Conservation (phyloP, 1,140 invertebrate genomes). For the Brachionus paranguensis region DNA sequence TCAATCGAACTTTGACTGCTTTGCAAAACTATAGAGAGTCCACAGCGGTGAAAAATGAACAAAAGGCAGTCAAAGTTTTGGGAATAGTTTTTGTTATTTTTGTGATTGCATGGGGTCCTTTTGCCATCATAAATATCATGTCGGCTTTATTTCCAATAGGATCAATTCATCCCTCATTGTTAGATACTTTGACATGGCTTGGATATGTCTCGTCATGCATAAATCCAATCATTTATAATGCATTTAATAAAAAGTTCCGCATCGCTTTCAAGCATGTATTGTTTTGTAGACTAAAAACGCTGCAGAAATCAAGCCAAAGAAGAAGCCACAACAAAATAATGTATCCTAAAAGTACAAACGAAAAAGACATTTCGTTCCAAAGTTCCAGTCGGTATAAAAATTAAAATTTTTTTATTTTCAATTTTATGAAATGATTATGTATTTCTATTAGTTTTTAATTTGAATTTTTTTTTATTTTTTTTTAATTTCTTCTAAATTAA, state of each 20-base stretch:
- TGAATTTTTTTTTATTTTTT: background rate
- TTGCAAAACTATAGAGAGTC: background rate
- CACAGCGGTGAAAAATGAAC: slow-evolving; percentile 25
- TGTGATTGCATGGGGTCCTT: slow-evolving; percentile 37
- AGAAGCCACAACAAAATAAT: background rate
- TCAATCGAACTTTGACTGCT: background rate
- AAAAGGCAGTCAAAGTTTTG: slow-evolving; percentile 39
- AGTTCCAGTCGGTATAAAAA: background rate
- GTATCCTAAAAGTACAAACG: background rate
- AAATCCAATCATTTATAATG: slow-evolving; percentile 32
- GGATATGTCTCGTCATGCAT: slow-evolving; percentile 25
- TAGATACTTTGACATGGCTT: slow-evolving; percentile 16
- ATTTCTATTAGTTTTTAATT: background rate
- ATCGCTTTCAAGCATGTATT: slow-evolving; percentile 1
- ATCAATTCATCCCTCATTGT: background rate
- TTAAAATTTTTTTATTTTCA: background rate
- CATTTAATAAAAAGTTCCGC: slow-evolving; percentile 32
- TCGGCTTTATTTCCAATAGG: background rate
- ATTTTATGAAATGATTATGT: background rate
- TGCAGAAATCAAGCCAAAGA: background rate
- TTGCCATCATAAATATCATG: slow-evolving; percentile 12
- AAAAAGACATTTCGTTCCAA: background rate
- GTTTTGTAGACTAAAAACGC: background rate
- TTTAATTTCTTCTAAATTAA: background rate
- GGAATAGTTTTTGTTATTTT: slow-evolving; percentile 39